phyloP scores from a whole-genome alignment of 2,888 invertebrate species.

The Caenorhabditis auriculariae region DNA sequence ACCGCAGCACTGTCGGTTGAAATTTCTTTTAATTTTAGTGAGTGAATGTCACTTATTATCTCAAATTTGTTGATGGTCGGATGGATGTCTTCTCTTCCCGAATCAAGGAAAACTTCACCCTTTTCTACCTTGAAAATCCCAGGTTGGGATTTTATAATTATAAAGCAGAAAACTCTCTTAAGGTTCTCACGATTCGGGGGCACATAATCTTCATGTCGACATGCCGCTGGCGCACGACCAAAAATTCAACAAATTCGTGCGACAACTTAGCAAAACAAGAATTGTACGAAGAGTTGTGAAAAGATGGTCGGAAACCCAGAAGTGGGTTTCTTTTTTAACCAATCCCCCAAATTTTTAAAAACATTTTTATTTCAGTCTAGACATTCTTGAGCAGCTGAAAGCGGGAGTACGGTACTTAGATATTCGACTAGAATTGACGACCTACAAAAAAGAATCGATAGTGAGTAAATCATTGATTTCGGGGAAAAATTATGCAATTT shows the following conservation, averaged over 20 bases:
- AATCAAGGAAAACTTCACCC: slow-evolving; percentile 11
- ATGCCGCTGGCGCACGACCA: slow-evolving; percentile 42
- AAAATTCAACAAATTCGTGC: slow-evolving; percentile 7
- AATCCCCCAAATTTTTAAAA: background rate
- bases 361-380: slow-evolving; percentile 11
- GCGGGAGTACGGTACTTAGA: slow-evolving; percentile 44
- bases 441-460: too few species aligned
- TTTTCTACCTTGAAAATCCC: slow-evolving; percentile 32
- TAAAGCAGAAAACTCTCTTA: background rate
- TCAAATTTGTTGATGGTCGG: too few species aligned
- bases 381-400: slow-evolving; percentile 28
- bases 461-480: too few species aligned
- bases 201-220: slow-evolving; percentile 22
- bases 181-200: slow-evolving; percentile 47
- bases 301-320: slow-evolving; percentile 46
- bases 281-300: slow-evolving; percentile 20
- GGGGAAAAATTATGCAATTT: background rate
- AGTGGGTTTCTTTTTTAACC: slow-evolving; percentile 4
- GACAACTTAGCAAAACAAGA: slow-evolving; percentile 2
- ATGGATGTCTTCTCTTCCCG: slow-evolving; percentile 42
- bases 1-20: too few species aligned
- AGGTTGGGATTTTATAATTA: too few species aligned
- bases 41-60: too few species aligned
- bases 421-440: slow-evolving; percentile 36
- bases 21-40: too few species aligned